phyloP scores from a whole-genome alignment of 2,888 invertebrate genomes.

The Volucella bombylans region DNA sequence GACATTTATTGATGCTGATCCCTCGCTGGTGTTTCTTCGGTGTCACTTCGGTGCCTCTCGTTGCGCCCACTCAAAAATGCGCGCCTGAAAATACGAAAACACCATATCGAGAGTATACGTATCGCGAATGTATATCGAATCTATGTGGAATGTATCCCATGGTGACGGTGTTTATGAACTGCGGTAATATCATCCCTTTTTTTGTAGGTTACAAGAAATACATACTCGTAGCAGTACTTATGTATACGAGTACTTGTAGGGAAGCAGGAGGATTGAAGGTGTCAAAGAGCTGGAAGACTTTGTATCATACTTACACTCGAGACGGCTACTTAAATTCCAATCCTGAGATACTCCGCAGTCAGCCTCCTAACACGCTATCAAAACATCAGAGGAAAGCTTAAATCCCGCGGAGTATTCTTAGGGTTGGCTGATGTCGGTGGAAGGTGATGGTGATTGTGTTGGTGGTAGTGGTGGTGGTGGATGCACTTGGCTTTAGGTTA shows the following conservation, averaged over 20 bases:
- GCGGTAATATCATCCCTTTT: conserved; percentile 37
- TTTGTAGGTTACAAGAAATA: conserved; percentile 60
- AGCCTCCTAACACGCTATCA: background rate
- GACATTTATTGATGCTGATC: conserved; percentile 62
- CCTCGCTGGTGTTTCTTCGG: conserved; percentile 6
- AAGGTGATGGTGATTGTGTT: conserved; percentile 2
- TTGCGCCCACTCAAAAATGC: conserved; percentile 45
- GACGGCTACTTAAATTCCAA: conserved; percentile 54
- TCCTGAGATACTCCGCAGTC: conserved; percentile 8
- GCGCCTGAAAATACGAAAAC: conserved; percentile 29
- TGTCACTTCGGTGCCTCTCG: background rate
- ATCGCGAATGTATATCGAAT: too few species aligned
- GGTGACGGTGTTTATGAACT: conserved; percentile 1
- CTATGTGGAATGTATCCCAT: conserved; percentile 32
- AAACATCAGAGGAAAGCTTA: conserved; percentile 42
- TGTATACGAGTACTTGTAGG: background rate
- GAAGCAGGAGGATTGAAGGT: background rate
- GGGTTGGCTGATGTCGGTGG: background rate
- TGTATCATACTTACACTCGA: conserved; percentile 20
- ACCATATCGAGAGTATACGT: conserved; percentile 7
- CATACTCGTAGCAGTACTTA: conserved; percentile 42
- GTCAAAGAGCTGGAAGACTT: conserved; percentile 3
- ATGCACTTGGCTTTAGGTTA: conserved; percentile 20
- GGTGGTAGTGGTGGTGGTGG: conserved; percentile 16
- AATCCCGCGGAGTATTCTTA: conserved; percentile 11